These are phyloP conservation scores for Nomada fucata DNA, from an alignment of 2,888 invertebrate genomes.

Conservation along the genomic window DNA sequence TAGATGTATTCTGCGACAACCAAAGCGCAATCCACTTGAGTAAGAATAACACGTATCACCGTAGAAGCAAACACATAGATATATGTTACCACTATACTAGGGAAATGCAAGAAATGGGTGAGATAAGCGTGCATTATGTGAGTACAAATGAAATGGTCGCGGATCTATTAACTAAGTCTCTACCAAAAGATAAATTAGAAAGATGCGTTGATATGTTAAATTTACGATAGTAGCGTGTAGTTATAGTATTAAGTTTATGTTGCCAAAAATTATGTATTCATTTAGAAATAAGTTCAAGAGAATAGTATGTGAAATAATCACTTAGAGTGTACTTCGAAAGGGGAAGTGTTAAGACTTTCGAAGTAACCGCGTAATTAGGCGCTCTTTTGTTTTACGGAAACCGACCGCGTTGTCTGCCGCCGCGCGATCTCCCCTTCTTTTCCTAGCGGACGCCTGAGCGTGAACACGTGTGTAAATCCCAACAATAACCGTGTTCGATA, in stretches of 20 bases:
- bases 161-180: constrained; percentile 19
- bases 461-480: no score
- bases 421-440: no score
- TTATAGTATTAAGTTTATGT: constrained; percentile 15
- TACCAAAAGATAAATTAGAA: constrained; percentile 18
- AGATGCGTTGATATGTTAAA: constrained; percentile 25
- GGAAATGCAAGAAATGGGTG: constrained; percentile 5
- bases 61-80: constrained; percentile 33
- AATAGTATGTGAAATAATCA: constrained; percentile 2
- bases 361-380: not conserved
- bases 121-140: constrained; percentile 6
- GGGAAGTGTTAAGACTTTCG: constrained; percentile 18
- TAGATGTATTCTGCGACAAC: constrained; percentile 11
- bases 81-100: constrained; percentile 20
- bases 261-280: not conserved
- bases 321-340: constrained; percentile 38
- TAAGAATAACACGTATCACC: not conserved
- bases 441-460: no score
- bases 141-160: constrained; percentile 20
- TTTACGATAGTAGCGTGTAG: constrained; percentile 65
- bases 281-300: not conserved
- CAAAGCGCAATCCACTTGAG: constrained; percentile 20
- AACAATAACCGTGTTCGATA: no score
- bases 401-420: no score
- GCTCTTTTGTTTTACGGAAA: not conserved